Base-by-base conservation (phyloP, 2,113 vertebrate genomes). In the Thamnophis sirtalis region DNA sequence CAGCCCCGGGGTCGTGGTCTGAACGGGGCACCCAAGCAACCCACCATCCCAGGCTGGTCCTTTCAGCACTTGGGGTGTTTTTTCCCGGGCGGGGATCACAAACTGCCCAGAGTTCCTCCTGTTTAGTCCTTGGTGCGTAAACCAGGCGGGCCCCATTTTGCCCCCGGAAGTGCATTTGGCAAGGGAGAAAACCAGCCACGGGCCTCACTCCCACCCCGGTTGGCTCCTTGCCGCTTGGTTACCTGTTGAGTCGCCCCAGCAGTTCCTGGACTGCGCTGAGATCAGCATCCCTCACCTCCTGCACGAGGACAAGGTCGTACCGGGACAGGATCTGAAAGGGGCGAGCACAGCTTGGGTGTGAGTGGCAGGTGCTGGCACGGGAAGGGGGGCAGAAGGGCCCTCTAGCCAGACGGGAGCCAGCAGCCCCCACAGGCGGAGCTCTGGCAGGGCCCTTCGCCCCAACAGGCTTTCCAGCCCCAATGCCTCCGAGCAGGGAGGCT, bases 231-330 rank as follows among this genome's bases (percentile, higher is more conserved):
- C 24, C 11, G 0, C 1, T 73, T 48, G 15, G 1, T 87, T 68
- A 93, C 93, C 93, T 93, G 93, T 93, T 93, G 24, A 93, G 95
- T 8, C 96, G 96, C 0, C 98, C 95, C 98, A 98, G 97, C 93
- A 99, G 97, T 93, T 89, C 95, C 0, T 95, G 97, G 89, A 98
- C 98, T 0, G 98, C 98, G 0, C 98, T 98, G 93, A 98, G 97
- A 91, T 98, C 98, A 0, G 22, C 94, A 96, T 99, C 98, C 0
- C 98, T 97, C 93, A 99, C 98, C 93, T 99, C 98, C 96, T 99
- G 98, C 93, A 99, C 98, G 38, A 98, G 95, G 73, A 98, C 92
- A 85, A 98, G 87, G 21, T 98, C 98, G 0, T 98, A 98, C 54
- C 97, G 97, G 0, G 84, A 91, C 85, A 98, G 96, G 90, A 98